These are phyloP conservation scores for Genyomyrus donnyi DNA, from an alignment of 2,113 vertebrate genomes.

Conservation along the genomic window DNA sequence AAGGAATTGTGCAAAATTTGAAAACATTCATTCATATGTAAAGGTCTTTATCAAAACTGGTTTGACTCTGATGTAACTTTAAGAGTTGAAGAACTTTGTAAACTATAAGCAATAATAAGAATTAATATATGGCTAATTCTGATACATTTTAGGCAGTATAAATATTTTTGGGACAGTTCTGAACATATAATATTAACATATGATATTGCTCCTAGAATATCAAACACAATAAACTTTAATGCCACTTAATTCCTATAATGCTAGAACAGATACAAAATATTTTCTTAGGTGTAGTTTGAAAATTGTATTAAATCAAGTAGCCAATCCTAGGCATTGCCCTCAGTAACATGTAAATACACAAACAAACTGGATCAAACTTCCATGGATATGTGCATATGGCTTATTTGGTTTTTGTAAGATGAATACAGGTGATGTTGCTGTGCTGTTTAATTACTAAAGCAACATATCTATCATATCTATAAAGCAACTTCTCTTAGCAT, in stretches of 20 bases:
- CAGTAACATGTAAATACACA: not conserved
- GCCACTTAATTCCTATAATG: not conserved
- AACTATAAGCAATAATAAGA: not conserved
- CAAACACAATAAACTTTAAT: not conserved
- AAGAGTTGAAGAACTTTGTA: not conserved
- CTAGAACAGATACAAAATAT: not conserved
- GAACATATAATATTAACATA: not conserved
- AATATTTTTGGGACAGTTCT: not conserved
- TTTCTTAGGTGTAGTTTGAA: not conserved
- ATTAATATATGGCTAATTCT: not conserved
- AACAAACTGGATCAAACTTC: not conserved
- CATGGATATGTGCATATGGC: not conserved
- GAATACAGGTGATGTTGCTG: not conserved
- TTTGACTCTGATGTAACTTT: not conserved
- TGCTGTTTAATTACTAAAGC: not conserved
- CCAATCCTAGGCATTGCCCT: not conserved
- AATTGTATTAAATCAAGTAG: not conserved
- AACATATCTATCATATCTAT: not conserved
- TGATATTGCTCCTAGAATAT: not conserved
- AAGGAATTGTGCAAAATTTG: not conserved
- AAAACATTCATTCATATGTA: not conserved
- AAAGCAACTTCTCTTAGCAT: not conserved
- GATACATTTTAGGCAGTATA: not conserved
- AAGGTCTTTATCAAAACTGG: not conserved
- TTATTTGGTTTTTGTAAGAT: not conserved